These are phyloP conservation scores for Schizopygopsis malacanthus DNA, from an alignment of 2,797 vertebrate species.

Conservation along the genomic window DNA sequence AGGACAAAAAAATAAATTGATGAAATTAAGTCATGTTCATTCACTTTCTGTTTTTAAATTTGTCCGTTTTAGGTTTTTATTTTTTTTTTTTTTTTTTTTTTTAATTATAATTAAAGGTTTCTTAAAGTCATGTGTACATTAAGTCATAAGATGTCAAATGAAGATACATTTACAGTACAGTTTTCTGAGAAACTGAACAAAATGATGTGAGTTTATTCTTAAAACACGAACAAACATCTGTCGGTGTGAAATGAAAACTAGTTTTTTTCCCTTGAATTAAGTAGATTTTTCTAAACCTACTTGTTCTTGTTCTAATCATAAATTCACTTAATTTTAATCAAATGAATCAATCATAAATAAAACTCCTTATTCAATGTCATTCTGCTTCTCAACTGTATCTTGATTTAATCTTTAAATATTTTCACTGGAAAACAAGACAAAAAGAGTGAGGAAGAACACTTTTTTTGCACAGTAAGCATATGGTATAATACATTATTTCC, in stretches of 20 bases:
- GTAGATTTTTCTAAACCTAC: background rate
- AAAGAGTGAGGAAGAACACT: background rate
- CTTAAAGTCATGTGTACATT: background rate
- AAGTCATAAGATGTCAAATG: background rate
- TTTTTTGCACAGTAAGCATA: background rate
- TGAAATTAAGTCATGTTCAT: slow-evolving; percentile 70
- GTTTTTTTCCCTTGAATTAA: background rate
- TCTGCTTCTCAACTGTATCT: background rate
- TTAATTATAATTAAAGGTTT: background rate
- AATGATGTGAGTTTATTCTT: background rate
- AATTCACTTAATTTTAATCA: background rate
- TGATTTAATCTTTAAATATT: background rate
- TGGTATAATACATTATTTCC: background rate
- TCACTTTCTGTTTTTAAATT: slow-evolving; percentile 56
- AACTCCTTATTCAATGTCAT: background rate
- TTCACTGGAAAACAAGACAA: background rate
- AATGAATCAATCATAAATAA: no score
- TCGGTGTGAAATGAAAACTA: background rate
- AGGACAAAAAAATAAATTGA: slow-evolving; percentile 65
- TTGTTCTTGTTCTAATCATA: background rate
- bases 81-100: background rate
- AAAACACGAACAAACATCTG: background rate
- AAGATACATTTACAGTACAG: background rate
- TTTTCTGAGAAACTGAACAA: background rate
- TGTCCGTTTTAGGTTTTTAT: background rate